A percentile compares a stretch with the other conserved stretches of the same genome.
Evolutionary conservation across 2,888 invertebrate species (phyloP).

Genomic region (Synanthedon vespiformis): DNA sequence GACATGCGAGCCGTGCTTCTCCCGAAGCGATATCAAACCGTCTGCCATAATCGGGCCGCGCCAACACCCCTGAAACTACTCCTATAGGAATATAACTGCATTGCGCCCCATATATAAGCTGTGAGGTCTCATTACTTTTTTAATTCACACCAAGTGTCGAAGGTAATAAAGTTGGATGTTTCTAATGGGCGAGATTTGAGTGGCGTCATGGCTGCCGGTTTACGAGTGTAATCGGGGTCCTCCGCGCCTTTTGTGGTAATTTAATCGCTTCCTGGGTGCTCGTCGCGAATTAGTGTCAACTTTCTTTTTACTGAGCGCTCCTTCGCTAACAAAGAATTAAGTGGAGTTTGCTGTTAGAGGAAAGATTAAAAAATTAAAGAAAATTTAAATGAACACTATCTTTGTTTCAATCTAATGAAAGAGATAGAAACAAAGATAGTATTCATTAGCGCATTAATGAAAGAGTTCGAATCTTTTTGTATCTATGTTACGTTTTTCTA

Average conservation of each 20-base stretch:
- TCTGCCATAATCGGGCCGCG: slow-evolving; percentile 40
- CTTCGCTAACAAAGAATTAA: too few species aligned
- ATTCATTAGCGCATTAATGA: too few species aligned
- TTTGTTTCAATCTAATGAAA: too few species aligned
- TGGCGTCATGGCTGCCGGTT: slow-evolving; percentile 37
- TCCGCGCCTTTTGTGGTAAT: slow-evolving; percentile 48
- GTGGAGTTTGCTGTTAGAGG: too few species aligned
- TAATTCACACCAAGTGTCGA: slow-evolving; percentile 5
- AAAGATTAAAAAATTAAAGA: too few species aligned
- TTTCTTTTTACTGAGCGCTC: background rate
- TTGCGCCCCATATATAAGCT: slow-evolving; percentile 37
- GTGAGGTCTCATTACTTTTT: slow-evolving; percentile 11
- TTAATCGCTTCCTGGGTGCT: slow-evolving; percentile 40
- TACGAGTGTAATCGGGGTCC: slow-evolving; percentile 35
- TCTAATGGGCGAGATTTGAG: slow-evolving; percentile 44
- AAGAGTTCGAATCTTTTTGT: too few species aligned
- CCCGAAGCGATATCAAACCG: slow-evolving; percentile 43
- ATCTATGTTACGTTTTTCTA: too few species aligned
- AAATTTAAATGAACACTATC: too few species aligned
- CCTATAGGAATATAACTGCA: slow-evolving; percentile 45
- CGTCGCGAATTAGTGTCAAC: slow-evolving; percentile 1
- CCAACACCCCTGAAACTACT: slow-evolving; percentile 29
- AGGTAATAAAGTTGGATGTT: slow-evolving; percentile 18
- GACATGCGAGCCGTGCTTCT: slow-evolving; percentile 44
- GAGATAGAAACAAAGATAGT: too few species aligned